phyloP scores from a whole-genome alignment of 1,140 invertebrate species.

The Choristoneura fumiferana region DNA sequence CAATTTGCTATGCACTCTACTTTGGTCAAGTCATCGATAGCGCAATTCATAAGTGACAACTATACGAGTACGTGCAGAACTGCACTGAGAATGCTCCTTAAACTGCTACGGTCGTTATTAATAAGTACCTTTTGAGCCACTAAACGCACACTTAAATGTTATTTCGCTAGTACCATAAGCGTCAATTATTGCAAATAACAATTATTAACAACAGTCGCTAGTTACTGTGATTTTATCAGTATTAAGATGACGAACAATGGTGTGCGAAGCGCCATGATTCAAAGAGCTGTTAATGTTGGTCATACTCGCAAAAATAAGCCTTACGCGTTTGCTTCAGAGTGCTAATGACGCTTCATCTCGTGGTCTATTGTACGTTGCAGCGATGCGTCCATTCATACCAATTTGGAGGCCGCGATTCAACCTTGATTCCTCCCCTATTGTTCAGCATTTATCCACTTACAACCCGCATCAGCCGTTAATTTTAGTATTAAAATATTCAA shows the following conservation, averaged over 20 bases:
- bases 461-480: slow-evolving; percentile 16
- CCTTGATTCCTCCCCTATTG: slow-evolving; percentile 36
- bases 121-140: neutral
- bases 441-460: slow-evolving; percentile 23
- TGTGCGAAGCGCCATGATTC: neutral
- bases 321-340: neutral
- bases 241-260: slow-evolving; percentile 10
- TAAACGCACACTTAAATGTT: neutral
- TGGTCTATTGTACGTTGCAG: slow-evolving; percentile 28
- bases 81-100: no score
- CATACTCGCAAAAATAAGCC: neutral
- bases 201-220: slow-evolving; percentile 3
- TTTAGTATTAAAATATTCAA: slow-evolving; percentile 4
- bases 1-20: no score
- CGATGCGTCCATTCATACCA: slow-evolving; percentile 39
- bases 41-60: no score
- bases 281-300: neutral
- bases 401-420: slow-evolving; percentile 39
- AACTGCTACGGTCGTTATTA: no score
- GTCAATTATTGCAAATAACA: slow-evolving; percentile 14
- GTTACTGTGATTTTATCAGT: slow-evolving; percentile 19
- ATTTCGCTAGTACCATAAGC: slow-evolving; percentile 3
- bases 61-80: no score
- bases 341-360: neutral
- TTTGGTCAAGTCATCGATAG: no score